Base-by-base conservation (phyloP, 2,888 invertebrate genomes). In the Erebia ligea region DNA sequence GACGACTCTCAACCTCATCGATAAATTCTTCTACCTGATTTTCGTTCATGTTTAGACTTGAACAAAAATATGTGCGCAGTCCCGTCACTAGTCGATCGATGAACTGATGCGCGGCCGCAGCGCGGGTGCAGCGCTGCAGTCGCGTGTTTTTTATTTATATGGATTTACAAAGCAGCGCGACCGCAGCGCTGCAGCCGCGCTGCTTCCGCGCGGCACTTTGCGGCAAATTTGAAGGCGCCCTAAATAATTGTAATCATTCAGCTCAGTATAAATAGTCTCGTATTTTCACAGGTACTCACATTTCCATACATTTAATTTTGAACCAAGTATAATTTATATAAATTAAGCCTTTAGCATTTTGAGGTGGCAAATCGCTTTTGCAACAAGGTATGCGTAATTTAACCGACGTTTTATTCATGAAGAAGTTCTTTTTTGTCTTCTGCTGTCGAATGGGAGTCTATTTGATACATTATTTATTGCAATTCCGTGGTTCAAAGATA, bases 401-500 rank as follows among this genome's bases (percentile, higher is more conserved):
- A 6, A 15, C n/a, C 50, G 13, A 34, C 34, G n/a, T 4, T 40
- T 56, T 1, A 15, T 63, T 76, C 75, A 78, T 67, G 69, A 71
- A 9, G 70, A 74, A 64, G 83, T 81, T 75, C 88, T 83, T 45
- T 89, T 82, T 69, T 88, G 87, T 77, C 90, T 86, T 77, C 92
- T 83, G 69, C 86, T 91, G 68, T 93, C 93, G 77, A 92, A 94
- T 50, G 87, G 84, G 74, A 91, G 79, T 77, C 90, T 87, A 73
- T 92, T 91, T 17, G 88, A 88, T 25, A 93, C 82, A 70, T 88
- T 88, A 74, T 90, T 89, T 0, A 94, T 80, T 9, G 94, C 82
- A n/a, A 96, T 92, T 63, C 96, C 96, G 80, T 97, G 97, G 86
- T 97, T 97, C 69, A 97, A 88, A 10, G 97, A 96, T 79, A 97